These are phyloP conservation scores for Brachyhypopomus occidentalis DNA, from an alignment of 2,113 vertebrate genomes.

Conservation along the genomic window DNA sequence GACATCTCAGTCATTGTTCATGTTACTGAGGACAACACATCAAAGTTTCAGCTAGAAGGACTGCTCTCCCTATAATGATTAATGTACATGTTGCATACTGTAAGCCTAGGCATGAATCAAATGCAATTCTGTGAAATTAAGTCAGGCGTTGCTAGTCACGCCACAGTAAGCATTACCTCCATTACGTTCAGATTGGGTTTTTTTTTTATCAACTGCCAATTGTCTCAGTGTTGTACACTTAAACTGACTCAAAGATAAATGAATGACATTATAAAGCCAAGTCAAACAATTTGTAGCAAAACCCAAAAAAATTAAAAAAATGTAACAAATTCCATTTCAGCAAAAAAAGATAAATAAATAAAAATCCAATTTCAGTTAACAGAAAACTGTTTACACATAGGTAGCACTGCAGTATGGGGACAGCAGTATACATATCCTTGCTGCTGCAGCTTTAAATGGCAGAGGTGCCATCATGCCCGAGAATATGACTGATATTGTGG, in stretches of 20 bases:
- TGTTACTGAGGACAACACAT: constrained; percentile 10
- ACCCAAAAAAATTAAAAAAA: not conserved
- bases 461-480: constrained; percentile 96
- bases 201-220: not conserved
- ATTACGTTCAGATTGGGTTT: not conserved
- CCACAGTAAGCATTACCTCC: not conserved
- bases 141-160: not conserved
- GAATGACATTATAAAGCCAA: not conserved
- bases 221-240: not conserved
- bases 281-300: not conserved
- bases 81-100: not conserved
- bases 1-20: constrained; percentile 9
- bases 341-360: not conserved
- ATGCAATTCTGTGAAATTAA: not conserved
- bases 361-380: not conserved
- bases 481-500: constrained; percentile 99
- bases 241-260: not conserved
- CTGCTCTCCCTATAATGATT: not conserved
- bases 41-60: not conserved
- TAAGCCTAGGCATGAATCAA: not conserved
- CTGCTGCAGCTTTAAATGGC: constrained; percentile 76
- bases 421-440: not conserved
- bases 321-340: not conserved
- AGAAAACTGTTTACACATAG: not conserved
- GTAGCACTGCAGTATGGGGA: not conserved